Percentiles rank a stretch among this genome's conserved stretches.
Evolutionary conservation across 2,888 invertebrate species (phyloP).

Genomic region (Nymphalis urticae): DNA sequence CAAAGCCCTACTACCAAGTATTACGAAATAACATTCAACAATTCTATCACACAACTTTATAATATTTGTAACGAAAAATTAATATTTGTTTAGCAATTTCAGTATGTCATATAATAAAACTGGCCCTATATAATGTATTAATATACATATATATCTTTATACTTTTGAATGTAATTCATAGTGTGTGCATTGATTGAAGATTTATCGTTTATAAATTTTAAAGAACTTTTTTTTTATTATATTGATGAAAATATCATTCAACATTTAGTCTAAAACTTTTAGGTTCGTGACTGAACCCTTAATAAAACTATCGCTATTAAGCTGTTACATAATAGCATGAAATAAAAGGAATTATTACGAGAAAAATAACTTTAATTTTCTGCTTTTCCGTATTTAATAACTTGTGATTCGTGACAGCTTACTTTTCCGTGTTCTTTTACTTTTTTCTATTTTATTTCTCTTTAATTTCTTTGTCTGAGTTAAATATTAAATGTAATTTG

Average conservation of each 20-base stretch:
- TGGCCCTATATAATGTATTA: not conserved
- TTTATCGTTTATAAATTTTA: too few relatives aligned
- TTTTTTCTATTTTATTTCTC: conserved; percentile 3
- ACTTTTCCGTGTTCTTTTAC: conserved; percentile 13
- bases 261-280: not conserved
- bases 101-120: too few relatives aligned
- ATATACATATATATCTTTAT: not conserved
- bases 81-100: too few relatives aligned
- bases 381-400: conserved; percentile 14
- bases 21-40: too few relatives aligned
- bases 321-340: conserved; percentile 11
- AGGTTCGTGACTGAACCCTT: conserved; percentile 4
- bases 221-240: too few relatives aligned
- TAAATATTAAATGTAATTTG: not conserved
- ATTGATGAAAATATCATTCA: not conserved
- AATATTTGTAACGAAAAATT: too few relatives aligned
- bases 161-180: not conserved
- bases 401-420: conserved; percentile 10
- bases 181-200: too few relatives aligned
- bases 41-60: too few relatives aligned
- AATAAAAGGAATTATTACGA: conserved; percentile 13
- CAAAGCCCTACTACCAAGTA: too few relatives aligned
- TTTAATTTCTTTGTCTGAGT: not conserved
- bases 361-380: conserved; percentile 22
- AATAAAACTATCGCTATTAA: conserved; percentile 14